Base-by-base conservation (phyloP, 2,113 vertebrate genomes). In the Balaeniceps rex region DNA sequence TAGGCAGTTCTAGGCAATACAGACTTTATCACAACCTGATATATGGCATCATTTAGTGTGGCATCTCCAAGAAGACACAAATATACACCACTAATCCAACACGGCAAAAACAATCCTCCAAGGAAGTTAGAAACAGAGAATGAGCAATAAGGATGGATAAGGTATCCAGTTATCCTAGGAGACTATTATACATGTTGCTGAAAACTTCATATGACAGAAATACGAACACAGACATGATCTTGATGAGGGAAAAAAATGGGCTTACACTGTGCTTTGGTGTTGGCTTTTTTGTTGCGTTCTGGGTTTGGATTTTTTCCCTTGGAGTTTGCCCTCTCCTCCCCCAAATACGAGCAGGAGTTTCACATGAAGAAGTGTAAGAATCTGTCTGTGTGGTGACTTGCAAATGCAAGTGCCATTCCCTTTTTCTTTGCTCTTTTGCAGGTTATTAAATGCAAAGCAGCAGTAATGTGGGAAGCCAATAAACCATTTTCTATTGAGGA, bases 371-470 rank as follows among this genome's bases (percentile, higher is more conserved):
- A 71, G 25, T 14, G 0, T 23, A 71, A 42, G 60, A 54, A 36
- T 63, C 40, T 36, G 7, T 51, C 46, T 64, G 13, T 28, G 31
- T 29, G 19, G 12, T 38, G 47, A 63, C 33, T 70, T 63, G 29
- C 38, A 91, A 75, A 60, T 44, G 8, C 25, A 71, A 79, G 15
- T 58, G 36, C 19, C 29, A 16, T 69, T 87, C 19, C 44, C 5
- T 2, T 68, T 87, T 66, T 40, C 33, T 83, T 65, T 95, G 22
- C 63, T 94, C 31, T 80, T 71, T 94, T 88, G 70, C 90, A 99
- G 99, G 98, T 99, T 74, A 99, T 99, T 95, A 99, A 98, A 88
- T 99, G 99, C 92, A 98, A 97, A 95, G 99, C 99, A 70, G 99
- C 99, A 60, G 97, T 99, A 70, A 91, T 99, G 46, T 99, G 99